A percentile compares a stretch with the other conserved stretches of the same genome.
Conservation (phyloP, 1,140 invertebrate genomes). For the Coelopa frigida region DNA sequence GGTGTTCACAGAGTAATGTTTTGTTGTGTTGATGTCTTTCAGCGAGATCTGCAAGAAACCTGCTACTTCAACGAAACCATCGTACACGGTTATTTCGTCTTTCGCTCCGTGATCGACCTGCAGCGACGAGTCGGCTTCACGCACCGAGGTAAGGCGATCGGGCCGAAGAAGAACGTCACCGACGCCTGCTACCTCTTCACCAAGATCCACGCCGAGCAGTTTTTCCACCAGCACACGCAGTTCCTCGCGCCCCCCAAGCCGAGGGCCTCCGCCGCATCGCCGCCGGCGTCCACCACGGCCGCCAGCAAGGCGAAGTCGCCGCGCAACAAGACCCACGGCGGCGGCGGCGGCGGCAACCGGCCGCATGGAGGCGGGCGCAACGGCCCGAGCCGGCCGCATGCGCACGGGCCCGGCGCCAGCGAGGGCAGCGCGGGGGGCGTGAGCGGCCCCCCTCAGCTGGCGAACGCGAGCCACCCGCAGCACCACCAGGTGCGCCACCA, state of each 20-base stretch:
- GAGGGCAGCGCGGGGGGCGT: conserved; percentile 10
- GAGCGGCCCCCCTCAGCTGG: conserved; percentile 22
- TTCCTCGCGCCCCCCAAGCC: conserved; percentile 8
- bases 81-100: conserved; percentile 44
- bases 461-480: conserved; percentile 7
- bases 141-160: conserved; percentile 41
- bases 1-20: too few relatives aligned
- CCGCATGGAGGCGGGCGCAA: conserved; percentile 17
- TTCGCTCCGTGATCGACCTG: conserved; percentile 41
- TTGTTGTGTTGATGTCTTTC: too few relatives aligned
- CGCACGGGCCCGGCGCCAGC: conserved; percentile 6
- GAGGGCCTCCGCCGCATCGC: conserved; percentile 5
- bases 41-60: conserved; percentile 42
- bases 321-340: neutral
- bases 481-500: conserved; percentile 41
- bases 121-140: conserved; percentile 42
- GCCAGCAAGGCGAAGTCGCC: neutral
- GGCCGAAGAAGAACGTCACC: conserved; percentile 40
- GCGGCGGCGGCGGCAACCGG: neutral
- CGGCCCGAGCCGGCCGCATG: conserved; percentile 17
- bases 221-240: conserved; percentile 37
- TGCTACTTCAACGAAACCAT: conserved; percentile 45
- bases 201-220: conserved; percentile 40
- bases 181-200: conserved; percentile 42
- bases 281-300: neutral